These are phyloP conservation scores for Eleutherodactylus coqui DNA, from an alignment of 2,797 vertebrate genomes.

Conservation along the genomic window DNA sequence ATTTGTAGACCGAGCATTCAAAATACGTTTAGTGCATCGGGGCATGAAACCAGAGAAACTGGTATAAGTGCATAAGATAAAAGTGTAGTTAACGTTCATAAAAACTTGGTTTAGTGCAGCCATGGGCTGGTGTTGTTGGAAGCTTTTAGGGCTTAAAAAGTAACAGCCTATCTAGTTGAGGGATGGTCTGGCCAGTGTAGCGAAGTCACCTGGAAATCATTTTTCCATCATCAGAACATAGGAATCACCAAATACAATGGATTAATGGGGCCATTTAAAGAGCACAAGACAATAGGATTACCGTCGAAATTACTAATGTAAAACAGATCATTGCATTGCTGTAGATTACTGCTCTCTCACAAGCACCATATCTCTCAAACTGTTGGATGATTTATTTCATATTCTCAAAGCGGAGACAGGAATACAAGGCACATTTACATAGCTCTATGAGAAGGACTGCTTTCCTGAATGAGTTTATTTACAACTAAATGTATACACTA, in stretches of 20 bases:
- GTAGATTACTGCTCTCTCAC: constrained; percentile 28
- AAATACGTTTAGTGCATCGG: constrained; percentile 62
- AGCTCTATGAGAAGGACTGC: not conserved
- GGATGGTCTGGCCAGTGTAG: constrained; percentile 39
- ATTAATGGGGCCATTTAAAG: constrained; percentile 57
- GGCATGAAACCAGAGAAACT: constrained; percentile 61
- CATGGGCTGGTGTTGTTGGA: constrained; percentile 39
- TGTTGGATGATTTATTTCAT: constrained; percentile 37
- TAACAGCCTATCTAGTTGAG: constrained; percentile 49
- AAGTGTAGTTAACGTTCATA: constrained; percentile 51
- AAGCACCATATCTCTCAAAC: constrained; percentile 25
- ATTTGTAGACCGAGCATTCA: constrained; percentile 33
- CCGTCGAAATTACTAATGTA: constrained; percentile 50
- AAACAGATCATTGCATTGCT: constrained; percentile 50
- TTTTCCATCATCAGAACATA: constrained; percentile 35
- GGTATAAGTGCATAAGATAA: constrained; percentile 56
- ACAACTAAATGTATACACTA: not conserved
- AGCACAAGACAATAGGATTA: constrained; percentile 50
- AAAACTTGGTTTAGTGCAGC: constrained; percentile 48
- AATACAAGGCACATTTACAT: constrained; percentile 9
- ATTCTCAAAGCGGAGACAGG: not conserved
- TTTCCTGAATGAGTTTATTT: not conserved
- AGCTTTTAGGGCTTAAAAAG: constrained; percentile 54
- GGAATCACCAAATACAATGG: constrained; percentile 53
- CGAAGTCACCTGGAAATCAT: constrained; percentile 60